Percentiles rank a stretch among this genome's conserved stretches.
phyloP scores from a whole-genome alignment of 2,113 vertebrate species.

The Colinus virginianus region DNA sequence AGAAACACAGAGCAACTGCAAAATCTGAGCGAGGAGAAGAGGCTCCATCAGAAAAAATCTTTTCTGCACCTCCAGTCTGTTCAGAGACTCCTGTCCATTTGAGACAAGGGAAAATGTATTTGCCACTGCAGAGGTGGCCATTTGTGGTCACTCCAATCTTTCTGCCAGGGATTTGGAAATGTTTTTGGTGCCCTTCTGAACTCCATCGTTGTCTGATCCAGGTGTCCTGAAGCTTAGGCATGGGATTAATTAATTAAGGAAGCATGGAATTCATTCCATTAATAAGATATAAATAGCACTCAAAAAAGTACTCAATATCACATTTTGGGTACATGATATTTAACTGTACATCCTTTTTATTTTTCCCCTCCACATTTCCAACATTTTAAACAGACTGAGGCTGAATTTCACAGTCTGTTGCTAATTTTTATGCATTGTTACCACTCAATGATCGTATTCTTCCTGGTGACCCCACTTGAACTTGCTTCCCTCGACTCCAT shows the following conservation, averaged over 20 bases:
- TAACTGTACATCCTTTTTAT: not conserved
- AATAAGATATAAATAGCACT: rapidly evolving
- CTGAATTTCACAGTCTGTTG: not conserved
- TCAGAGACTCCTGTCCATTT: not conserved
- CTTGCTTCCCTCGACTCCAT: not conserved
- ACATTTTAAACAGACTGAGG: not conserved
- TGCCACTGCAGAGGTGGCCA: not conserved
- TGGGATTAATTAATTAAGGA: not conserved
- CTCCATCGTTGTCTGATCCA: not conserved
- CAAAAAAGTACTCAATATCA: not conserved
- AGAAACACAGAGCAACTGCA: not conserved
- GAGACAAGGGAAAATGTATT: not conserved
- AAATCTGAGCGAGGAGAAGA: not conserved
- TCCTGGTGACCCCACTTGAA: constrained; percentile 53
- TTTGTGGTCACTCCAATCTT: not conserved
- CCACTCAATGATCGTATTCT: constrained; percentile 26
- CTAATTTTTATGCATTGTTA: constrained; percentile 39
- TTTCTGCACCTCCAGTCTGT: not conserved
- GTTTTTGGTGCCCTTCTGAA: not conserved
- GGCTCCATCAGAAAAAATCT: not conserved
- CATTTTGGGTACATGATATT: not conserved
- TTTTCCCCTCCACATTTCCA: not conserved
- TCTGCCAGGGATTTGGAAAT: rapidly evolving
- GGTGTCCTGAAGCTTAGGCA: rapidly evolving
- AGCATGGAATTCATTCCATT: not conserved